Evolutionary conservation across 2,113 vertebrate species (phyloP).

Genomic region (Chaetura pelagica): DNA sequence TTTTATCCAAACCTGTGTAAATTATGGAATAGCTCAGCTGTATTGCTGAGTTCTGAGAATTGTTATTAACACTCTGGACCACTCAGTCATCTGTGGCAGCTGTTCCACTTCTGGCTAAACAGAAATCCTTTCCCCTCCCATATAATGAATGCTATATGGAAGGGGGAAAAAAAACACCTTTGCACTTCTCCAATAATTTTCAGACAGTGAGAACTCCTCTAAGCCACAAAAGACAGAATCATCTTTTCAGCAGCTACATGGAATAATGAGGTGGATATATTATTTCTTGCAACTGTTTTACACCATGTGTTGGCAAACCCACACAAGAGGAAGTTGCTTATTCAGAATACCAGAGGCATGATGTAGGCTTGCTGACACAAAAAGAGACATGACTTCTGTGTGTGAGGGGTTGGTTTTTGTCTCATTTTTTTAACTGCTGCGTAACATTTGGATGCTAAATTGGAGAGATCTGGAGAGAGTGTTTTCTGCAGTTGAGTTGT

Average conservation of each 20-base stretch:
- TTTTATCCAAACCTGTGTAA: background rate
- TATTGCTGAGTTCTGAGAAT: background rate
- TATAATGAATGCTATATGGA: background rate
- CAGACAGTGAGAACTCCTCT: background rate
- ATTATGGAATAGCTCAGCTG: background rate
- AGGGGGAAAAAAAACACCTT: background rate
- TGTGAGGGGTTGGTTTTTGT: background rate
- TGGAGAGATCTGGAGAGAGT: background rate
- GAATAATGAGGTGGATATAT: background rate
- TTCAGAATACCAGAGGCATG: background rate
- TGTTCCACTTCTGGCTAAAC: background rate
- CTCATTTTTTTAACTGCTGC: background rate
- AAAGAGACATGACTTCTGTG: background rate
- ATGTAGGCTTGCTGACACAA: background rate
- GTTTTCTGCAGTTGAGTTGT: background rate
- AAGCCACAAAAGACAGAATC: background rate
- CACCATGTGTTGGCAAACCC: slow-evolving; percentile 10
- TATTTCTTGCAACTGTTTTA: slow-evolving; percentile 1
- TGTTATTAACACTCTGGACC: background rate
- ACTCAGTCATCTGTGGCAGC: background rate
- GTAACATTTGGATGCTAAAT: background rate
- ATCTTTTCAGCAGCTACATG: background rate
- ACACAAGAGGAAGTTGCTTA: background rate
- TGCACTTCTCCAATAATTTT: background rate
- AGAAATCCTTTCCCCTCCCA: background rate